Evolutionary conservation across 2,888 invertebrate genomes (phyloP).

Genomic region (Heliconius hortense): DNA sequence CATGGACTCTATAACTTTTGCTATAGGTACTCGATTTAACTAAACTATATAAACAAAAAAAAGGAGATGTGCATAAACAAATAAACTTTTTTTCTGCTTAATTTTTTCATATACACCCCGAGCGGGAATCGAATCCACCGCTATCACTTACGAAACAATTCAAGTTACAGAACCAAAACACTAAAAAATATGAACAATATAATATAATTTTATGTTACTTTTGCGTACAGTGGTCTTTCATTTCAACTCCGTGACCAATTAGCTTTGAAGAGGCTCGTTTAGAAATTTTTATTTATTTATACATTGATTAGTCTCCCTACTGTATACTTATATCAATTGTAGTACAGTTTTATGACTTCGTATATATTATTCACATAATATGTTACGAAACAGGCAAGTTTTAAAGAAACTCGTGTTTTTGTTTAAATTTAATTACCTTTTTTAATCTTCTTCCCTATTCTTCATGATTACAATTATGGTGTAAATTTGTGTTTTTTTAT

Average conservation of each 20-base stretch:
- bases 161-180: background rate
- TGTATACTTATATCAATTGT: background rate
- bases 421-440: too few species aligned
- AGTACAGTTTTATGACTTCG: background rate
- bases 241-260: conserved; percentile 5
- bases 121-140: background rate
- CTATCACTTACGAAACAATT: background rate
- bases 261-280: conserved; percentile 14
- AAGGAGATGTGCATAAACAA: too few species aligned
- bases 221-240: background rate
- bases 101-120: too few species aligned
- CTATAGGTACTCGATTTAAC: too few species aligned
- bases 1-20: background rate
- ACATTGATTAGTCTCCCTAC: conserved; percentile 11
- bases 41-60: too few species aligned
- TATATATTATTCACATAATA: background rate
- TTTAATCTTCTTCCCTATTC: too few species aligned
- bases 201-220: background rate
- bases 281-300: conserved; percentile 10
- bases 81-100: too few species aligned
- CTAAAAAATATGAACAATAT: background rate
- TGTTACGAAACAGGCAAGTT: background rate
- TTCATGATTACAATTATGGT: too few species aligned
- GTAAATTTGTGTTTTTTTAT: too few species aligned
- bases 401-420: background rate